Evolutionary conservation across 2,113 vertebrate species (phyloP).

Genomic region (Gorsachius goisagi): DNA sequence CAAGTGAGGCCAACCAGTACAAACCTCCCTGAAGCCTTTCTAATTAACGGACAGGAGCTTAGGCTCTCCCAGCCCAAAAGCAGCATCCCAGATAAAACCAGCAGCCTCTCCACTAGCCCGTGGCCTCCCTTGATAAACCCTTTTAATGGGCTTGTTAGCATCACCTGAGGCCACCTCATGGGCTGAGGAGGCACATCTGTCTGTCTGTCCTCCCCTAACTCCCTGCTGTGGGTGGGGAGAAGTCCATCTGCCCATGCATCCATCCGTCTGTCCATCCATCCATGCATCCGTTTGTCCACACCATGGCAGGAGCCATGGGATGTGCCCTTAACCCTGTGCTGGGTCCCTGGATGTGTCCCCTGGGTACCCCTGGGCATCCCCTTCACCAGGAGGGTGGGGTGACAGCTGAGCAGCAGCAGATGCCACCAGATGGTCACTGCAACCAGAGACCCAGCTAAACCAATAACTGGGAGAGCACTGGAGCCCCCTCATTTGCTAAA

Average conservation of each 20-base stretch:
- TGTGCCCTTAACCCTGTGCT: background rate
- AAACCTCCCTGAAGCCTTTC: constrained; percentile 23
- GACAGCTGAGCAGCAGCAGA: background rate
- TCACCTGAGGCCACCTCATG: background rate
- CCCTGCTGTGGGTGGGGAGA: background rate
- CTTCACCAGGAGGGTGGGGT: background rate
- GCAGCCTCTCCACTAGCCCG: background rate
- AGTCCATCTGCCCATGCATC: background rate
- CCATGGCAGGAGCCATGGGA: rapidly evolving
- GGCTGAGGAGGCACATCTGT: background rate
- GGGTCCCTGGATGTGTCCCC: rapidly evolving
- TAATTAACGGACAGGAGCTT: constrained; percentile 16
- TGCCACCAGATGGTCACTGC: constrained; percentile 46
- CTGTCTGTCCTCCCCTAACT: background rate
- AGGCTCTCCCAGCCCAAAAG: background rate
- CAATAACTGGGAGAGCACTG: background rate
- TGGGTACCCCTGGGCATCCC: background rate
- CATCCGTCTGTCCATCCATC: background rate
- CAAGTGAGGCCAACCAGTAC: constrained; percentile 20
- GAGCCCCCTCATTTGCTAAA: background rate
- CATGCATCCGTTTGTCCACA: background rate
- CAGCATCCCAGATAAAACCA: background rate
- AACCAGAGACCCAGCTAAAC: background rate
- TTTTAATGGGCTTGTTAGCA: constrained; percentile 28
- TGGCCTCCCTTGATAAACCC: background rate